Evolutionary conservation across 1,140 invertebrate genomes (phyloP).

Genomic region (Sinella curviseta): DNA sequence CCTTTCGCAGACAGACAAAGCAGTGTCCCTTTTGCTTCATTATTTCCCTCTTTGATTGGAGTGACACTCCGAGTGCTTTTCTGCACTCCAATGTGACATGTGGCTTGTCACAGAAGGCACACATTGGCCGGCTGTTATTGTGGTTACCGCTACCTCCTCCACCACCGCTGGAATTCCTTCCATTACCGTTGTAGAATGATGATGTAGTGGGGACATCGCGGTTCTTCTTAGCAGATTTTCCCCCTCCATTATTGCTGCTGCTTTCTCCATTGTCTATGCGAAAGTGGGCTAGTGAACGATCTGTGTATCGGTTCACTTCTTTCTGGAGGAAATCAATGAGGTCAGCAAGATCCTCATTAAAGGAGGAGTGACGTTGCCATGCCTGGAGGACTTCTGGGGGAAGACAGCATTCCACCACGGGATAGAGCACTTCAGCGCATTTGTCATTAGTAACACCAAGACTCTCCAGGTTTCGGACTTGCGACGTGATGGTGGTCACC

Average conservation of each 20-base stretch:
- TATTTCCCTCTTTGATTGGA: background rate
- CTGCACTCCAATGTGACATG: background rate
- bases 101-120: background rate
- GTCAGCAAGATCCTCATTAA: background rate
- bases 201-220: background rate
- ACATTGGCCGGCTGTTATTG: background rate
- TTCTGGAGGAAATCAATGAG: background rate
- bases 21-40: background rate
- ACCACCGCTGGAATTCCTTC: background rate
- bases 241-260: background rate
- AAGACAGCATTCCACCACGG: background rate
- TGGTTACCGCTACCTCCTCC: background rate
- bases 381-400: background rate
- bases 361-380: background rate
- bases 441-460: background rate
- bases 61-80: background rate
- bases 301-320: background rate
- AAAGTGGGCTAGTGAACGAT: constrained; percentile 37
- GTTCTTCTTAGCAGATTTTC: background rate
- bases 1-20: background rate
- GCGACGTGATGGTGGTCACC: background rate
- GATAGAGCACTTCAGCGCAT: background rate
- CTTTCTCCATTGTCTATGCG: background rate
- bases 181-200: background rate
- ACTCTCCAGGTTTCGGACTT: background rate